Base-by-base conservation (phyloP, 2,797 vertebrate genomes). In the Trachops cirrhosus region DNA sequence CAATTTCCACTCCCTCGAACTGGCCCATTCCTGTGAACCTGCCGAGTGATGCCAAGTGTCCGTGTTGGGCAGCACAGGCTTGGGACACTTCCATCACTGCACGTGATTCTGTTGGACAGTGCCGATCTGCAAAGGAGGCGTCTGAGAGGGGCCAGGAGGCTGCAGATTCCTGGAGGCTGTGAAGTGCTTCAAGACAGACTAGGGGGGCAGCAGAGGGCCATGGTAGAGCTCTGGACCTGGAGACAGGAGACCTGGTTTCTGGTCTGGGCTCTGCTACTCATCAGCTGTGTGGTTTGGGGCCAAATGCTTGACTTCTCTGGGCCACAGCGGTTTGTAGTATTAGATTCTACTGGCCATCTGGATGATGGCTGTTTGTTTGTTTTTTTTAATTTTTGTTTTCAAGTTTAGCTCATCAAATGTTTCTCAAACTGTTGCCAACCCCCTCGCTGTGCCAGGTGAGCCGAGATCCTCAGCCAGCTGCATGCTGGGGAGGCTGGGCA, bases 61-160 rank as follows among this genome's bases (percentile, higher is more conserved):
- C 1, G 5, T 0, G 32, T 12, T 73, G 94, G 41, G 22, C 57
- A 9, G 46, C 1, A 0, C n/a, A 16, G 41, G 26, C 3, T 3
- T 2, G 62, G 62, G 62, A 29, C 50, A 4, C 8, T 8, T 29
- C 34, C 70, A 4, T 29, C n/a, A 1, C 12, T 0, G 10, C 1
- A 0, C 5, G 4, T 22, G 2, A 19, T 37, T 79, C 86, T 52
- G 2, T 6, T 0, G 50, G 64, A 34, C 2, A 24, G 54, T 0
- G 3, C 62, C 57, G 73, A 46, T n/a, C 32, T 10, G 19, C 4
- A 22, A 32, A 48, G 37, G 54, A 68, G 67, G 41, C 21, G 0
- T 39, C 57, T 37, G 73, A 71, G 79, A 19, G 3, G 34, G 50
- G 37, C 57, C 32, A 39, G 88, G 59, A 48, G 57, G 54, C 48